phyloP scores from a whole-genome alignment of 2,113 vertebrate genomes.

The Gobio gobio region DNA sequence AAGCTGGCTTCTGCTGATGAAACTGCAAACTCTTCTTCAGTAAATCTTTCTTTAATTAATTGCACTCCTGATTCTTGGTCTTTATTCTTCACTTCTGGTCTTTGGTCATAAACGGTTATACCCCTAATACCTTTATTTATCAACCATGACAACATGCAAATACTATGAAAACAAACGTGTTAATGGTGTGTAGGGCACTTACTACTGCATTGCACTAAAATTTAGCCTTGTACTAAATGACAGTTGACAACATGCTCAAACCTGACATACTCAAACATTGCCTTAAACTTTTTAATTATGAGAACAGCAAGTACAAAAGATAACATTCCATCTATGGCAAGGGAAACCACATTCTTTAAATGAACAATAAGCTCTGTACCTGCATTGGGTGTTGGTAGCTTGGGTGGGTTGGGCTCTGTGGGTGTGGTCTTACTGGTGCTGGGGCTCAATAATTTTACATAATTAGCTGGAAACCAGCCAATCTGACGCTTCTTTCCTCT shows the following conservation, averaged over 20 bases:
- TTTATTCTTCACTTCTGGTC: too few species aligned
- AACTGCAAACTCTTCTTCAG: too few species aligned
- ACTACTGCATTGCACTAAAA: neutral
- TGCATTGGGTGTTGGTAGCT: slow-evolving; percentile 79
- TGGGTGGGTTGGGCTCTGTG: slow-evolving; percentile 85
- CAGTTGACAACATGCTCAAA: neutral
- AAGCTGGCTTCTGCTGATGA: too few species aligned
- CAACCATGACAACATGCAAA: neutral
- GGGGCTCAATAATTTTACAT: slow-evolving; percentile 95
- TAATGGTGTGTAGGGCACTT: neutral
- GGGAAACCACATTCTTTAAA: neutral
- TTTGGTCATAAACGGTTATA: too few species aligned
- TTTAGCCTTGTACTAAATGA: neutral
- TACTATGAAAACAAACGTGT: neutral
- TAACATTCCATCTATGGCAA: neutral
- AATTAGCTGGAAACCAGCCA: slow-evolving; percentile 98
- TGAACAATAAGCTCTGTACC: slow-evolving; percentile 70
- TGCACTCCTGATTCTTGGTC: too few species aligned
- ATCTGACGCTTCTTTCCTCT: slow-evolving; percentile 97
- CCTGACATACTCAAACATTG: neutral
- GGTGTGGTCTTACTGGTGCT: slow-evolving; percentile 96
- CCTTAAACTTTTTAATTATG: neutral
- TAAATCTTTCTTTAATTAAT: too few species aligned
- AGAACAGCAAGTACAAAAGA: neutral
- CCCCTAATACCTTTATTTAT: neutral